These are phyloP conservation scores for Cossypha polioptera DNA, from an alignment of 2,797 vertebrate genomes.

Conservation along the genomic window DNA sequence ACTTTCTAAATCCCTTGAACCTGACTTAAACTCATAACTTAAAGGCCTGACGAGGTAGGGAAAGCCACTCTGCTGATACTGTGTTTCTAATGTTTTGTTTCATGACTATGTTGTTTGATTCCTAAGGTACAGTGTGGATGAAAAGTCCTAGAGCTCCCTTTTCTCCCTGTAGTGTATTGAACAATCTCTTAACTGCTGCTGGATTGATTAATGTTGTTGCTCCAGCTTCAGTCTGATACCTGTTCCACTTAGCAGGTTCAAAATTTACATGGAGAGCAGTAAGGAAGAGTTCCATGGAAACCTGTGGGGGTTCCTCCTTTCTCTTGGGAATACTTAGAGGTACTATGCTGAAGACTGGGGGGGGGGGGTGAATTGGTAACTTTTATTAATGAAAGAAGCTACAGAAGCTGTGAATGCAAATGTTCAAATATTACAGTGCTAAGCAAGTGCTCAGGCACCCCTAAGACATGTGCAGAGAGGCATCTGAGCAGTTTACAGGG, in stretches of 20 bases:
- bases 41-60: background rate
- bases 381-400: background rate
- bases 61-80: background rate
- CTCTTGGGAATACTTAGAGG: background rate
- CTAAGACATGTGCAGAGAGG: background rate
- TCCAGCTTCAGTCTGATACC: background rate
- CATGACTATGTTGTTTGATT: background rate
- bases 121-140: background rate
- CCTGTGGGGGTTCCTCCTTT: background rate
- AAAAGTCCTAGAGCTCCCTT: background rate
- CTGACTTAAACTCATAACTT: background rate
- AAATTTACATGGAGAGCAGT: background rate
- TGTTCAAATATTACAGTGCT: background rate
- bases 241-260: background rate
- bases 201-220: background rate
- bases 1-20: background rate
- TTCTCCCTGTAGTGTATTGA: background rate
- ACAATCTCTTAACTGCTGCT: background rate
- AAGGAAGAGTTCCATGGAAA: background rate
- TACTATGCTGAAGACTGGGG: background rate
- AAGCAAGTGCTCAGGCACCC: background rate
- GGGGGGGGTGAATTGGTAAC: background rate
- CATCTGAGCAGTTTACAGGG: background rate
- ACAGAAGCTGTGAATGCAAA: background rate
- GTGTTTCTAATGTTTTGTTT: background rate